phyloP scores from a whole-genome alignment of 1,140 invertebrate species.

The Holcopasites calliopsidis region DNA sequence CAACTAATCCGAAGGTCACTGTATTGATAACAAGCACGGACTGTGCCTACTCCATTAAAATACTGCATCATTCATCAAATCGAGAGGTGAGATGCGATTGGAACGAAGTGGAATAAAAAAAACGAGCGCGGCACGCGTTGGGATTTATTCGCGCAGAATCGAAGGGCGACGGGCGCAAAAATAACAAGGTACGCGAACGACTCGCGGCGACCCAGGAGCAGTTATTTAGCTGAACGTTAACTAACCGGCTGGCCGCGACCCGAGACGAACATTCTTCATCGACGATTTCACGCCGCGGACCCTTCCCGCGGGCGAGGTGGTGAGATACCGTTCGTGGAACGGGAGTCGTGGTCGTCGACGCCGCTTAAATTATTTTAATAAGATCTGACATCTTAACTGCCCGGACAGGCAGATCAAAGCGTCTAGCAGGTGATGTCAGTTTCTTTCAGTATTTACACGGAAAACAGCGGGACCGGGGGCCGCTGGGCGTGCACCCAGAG shows the following conservation, averaged over 20 bases:
- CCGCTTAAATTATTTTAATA: constrained; percentile 71
- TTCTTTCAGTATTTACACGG: constrained; percentile 70
- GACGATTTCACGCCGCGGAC: constrained; percentile 7
- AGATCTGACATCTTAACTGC: constrained; percentile 70
- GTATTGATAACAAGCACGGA: too few relatives aligned
- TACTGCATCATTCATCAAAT: too few relatives aligned
- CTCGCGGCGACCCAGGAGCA: background rate
- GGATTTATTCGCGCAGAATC: constrained; percentile 10
- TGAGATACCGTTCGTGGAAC: constrained; percentile 34
- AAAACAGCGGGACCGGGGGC: constrained; percentile 48
- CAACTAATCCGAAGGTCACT: too few relatives aligned
- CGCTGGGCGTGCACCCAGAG: constrained; percentile 25
- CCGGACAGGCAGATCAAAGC: constrained; percentile 71
- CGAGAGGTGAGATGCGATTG: too few relatives aligned
- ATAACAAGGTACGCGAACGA: constrained; percentile 1
- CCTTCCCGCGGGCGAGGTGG: constrained; percentile 6
- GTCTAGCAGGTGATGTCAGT: constrained; percentile 61
- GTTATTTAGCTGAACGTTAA: constrained; percentile 29
- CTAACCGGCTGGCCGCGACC: constrained; percentile 14
- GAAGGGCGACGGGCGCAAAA: constrained; percentile 16
- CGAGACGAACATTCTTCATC: constrained; percentile 9
- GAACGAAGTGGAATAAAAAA: too few relatives aligned
- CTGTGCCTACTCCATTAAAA: too few relatives aligned
- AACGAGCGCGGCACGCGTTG: background rate
- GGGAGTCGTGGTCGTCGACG: constrained; percentile 1